These are phyloP conservation scores for Polypterus bichir DNA, from an alignment of 2,113 vertebrate genomes.

Conservation along the genomic window DNA sequence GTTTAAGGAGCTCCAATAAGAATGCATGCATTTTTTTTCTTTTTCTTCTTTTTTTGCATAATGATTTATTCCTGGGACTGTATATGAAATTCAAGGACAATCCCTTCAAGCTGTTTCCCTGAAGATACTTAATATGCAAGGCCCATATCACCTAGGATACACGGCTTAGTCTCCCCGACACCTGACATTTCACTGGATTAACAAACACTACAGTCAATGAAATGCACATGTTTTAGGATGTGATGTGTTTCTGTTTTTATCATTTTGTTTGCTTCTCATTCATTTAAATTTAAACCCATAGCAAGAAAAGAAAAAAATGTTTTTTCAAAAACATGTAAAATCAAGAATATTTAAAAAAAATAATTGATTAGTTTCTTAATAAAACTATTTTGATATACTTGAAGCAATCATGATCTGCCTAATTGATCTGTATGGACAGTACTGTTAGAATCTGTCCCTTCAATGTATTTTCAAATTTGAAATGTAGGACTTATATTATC, in stretches of 20 bases:
- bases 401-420: too few species aligned
- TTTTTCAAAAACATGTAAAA: too few species aligned
- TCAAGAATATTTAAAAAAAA: too few species aligned
- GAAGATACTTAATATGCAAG: constrained; percentile 3
- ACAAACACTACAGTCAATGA: constrained; percentile 5
- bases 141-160: constrained; percentile 4
- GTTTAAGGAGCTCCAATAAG: too few species aligned
- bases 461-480: too few species aligned
- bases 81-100: constrained; percentile 5
- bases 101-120: neutral
- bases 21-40: too few species aligned
- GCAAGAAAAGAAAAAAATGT: neutral
- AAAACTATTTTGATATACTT: too few species aligned
- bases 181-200: constrained; percentile 11
- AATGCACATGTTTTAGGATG: neutral
- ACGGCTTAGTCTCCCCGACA: constrained; percentile 5
- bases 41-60: neutral
- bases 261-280: neutral
- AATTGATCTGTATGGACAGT: too few species aligned
- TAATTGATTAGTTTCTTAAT: too few species aligned
- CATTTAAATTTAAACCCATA: constrained; percentile 1
- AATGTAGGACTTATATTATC: too few species aligned
- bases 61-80: constrained; percentile 1
- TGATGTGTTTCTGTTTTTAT: neutral
- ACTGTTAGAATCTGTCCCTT: too few species aligned